A percentile compares a stretch with the other conserved stretches of the same genome.
phyloP scores from a whole-genome alignment of 2,888 invertebrate genomes.

The Pyrocoelia pectoralis region DNA sequence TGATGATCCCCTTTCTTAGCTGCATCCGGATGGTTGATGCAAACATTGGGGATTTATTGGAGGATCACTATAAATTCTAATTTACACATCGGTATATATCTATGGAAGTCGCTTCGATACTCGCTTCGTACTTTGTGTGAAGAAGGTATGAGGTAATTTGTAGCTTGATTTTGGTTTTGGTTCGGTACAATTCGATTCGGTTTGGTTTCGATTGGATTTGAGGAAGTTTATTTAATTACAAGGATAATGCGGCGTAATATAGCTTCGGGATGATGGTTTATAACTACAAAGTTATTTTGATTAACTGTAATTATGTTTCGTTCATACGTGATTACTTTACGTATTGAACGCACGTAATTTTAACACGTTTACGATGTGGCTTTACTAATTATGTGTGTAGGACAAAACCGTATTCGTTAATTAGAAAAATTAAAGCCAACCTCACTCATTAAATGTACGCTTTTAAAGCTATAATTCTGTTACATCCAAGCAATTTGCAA shows the following conservation, averaged over 20 bases:
- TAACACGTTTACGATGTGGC: background rate
- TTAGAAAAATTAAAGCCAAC: no score
- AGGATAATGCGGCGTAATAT: slow-evolving; percentile 41
- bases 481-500: no score
- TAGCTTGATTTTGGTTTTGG: slow-evolving; percentile 45
- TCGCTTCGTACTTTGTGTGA: slow-evolving; percentile 14
- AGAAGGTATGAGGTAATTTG: slow-evolving; percentile 40
- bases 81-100: slow-evolving; percentile 41
- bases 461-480: no score
- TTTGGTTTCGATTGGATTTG: slow-evolving; percentile 43
- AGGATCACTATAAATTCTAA: slow-evolving; percentile 45
- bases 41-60: slow-evolving; percentile 43
- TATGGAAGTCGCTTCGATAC: slow-evolving; percentile 28
- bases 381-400: background rate
- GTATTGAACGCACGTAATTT: background rate
- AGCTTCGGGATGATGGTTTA: slow-evolving; percentile 32
- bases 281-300: slow-evolving; percentile 13
- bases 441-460: no score
- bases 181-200: slow-evolving; percentile 44
- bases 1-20: slow-evolving; percentile 39
- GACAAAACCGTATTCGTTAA: background rate
- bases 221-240: slow-evolving; percentile 46
- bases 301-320: slow-evolving; percentile 21
- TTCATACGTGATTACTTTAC: background rate
- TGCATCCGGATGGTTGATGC: slow-evolving; percentile 32